phyloP scores from a whole-genome alignment of 1,140 invertebrate genomes.

The Daktulosphaira vitifoliae region DNA sequence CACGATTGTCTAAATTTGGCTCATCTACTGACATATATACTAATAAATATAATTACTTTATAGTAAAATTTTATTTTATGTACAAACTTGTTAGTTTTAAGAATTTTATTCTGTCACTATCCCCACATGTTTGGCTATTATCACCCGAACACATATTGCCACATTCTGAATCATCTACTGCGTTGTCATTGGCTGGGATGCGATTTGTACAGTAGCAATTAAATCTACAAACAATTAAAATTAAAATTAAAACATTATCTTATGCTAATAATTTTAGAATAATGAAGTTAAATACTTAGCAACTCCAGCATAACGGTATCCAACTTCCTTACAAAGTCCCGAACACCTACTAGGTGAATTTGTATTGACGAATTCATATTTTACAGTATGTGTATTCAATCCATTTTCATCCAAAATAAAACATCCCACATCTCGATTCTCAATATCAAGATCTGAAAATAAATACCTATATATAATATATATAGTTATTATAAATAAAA shows the following conservation, averaged over 20 bases:
- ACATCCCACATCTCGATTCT: slow-evolving; percentile 34
- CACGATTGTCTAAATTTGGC: neutral
- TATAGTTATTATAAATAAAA: neutral
- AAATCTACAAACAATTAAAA: slow-evolving; percentile 49
- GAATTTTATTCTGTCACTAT: slow-evolving; percentile 63
- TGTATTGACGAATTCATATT: slow-evolving; percentile 34
- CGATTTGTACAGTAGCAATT: slow-evolving; percentile 86
- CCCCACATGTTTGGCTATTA: slow-evolving; percentile 66
- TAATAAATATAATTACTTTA: too few species aligned
- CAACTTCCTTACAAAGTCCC: slow-evolving; percentile 35
- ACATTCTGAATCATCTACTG: slow-evolving; percentile 46
- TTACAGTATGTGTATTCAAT: slow-evolving; percentile 11
- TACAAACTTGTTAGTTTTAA: slow-evolving; percentile 5
- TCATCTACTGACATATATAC: neutral
- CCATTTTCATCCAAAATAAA: slow-evolving; percentile 34
- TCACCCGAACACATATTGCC: slow-evolving; percentile 74
- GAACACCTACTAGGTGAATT: slow-evolving; percentile 36
- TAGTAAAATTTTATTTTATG: too few species aligned
- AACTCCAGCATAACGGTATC: slow-evolving; percentile 28
- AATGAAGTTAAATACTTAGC: too few species aligned
- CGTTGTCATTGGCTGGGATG: slow-evolving; percentile 47
- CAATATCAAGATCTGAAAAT: neutral
- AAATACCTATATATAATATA: neutral
- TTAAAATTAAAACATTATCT: too few species aligned
- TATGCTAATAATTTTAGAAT: too few species aligned